Base-by-base conservation (phyloP, 35 echinoderm and acorn worm genomes). In the Holothuria glaberrima region DNA sequence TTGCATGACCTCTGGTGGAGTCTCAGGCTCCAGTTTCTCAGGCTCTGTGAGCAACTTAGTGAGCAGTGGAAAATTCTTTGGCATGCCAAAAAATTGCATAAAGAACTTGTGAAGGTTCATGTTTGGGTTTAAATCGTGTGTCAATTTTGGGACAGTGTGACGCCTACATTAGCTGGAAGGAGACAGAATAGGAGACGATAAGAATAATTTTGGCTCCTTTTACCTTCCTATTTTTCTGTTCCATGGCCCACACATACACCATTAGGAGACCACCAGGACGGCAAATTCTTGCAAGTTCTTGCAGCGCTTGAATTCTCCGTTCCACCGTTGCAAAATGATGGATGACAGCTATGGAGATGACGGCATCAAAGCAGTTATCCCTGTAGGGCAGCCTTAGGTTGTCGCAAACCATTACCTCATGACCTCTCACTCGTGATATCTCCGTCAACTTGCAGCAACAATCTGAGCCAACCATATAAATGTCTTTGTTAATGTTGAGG, bases 311-410 rank as follows among this genome's bases (percentile, higher is more conserved):
- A 28, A 86, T 84, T 28, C 97, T 58, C 30, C 97, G 30, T 72
- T 99, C 97, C 18, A 88, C 86, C 4, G 97, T 99, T 46, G 97
- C 97, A 92, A 99, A 99, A 65, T 99, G 97, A 66, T 99, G 97
- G 83, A 99, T 94, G 73, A 99, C 97, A 19, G 93, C 97, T 46
- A 99, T 99, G 91, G 97, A 99, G 72, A 99, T 95, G 62, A 99
- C 97, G 30, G 97, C 97, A 86, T 99, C 97, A 85, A 95, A 99
- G 83, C 93, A 90, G 88, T 91, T 92, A 77, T 91, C 86, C 5
- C 97, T 81, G 78, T 99, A 99, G 3, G 97, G 97, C 48, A 99
- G 93, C 29, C 68, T 91, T 30, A 99, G 91, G 89, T 99, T 99
- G 46, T 99, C 97, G 44, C 97, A 99, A 20, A 89, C 91, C 90